phyloP scores from a whole-genome alignment of 2,113 vertebrate species.

The Chionodraco myersi region DNA sequence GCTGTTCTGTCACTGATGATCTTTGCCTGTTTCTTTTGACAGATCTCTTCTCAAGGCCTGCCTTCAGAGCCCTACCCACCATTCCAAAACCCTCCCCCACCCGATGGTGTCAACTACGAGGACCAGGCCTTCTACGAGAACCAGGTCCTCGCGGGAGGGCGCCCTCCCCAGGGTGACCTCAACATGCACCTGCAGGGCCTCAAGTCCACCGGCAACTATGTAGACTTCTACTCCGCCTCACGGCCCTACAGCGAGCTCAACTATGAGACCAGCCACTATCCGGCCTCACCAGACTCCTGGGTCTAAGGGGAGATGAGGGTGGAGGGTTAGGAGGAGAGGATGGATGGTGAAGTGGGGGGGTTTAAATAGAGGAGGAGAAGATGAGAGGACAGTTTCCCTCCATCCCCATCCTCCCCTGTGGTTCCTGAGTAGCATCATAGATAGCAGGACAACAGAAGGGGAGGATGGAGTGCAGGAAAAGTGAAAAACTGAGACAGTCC shows the following conservation, averaged over 20 bases:
- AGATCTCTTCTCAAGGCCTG: constrained; percentile 94
- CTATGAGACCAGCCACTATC: constrained; percentile 99
- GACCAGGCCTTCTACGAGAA: constrained; percentile 87
- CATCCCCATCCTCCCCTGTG: constrained; percentile 65
- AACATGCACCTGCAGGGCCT: constrained; percentile 98
- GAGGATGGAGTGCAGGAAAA: constrained; percentile 46
- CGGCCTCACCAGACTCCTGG: constrained; percentile 99
- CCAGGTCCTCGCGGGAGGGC: constrained; percentile 77
- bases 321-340: constrained; percentile 33
- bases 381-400: constrained; percentile 46
- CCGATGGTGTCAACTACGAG: constrained; percentile 86
- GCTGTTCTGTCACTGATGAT: not conserved
- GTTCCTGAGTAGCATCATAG: constrained; percentile 74
- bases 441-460: constrained; percentile 51
- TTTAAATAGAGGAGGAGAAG: constrained; percentile 31
- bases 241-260: constrained; percentile 99
- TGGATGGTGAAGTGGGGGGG: constrained; percentile 11
- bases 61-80: constrained; percentile 96
- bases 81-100: constrained; percentile 94
- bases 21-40: constrained; percentile 1
- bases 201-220: constrained; percentile 99
- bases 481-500: constrained; percentile 33
- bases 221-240: constrained; percentile 99
- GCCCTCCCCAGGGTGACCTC: constrained; percentile 89
- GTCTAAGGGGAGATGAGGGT: constrained; percentile 82